These are phyloP conservation scores for Plagiodera versicolora DNA, from an alignment of 2,888 invertebrate species.

Conservation along the genomic window DNA sequence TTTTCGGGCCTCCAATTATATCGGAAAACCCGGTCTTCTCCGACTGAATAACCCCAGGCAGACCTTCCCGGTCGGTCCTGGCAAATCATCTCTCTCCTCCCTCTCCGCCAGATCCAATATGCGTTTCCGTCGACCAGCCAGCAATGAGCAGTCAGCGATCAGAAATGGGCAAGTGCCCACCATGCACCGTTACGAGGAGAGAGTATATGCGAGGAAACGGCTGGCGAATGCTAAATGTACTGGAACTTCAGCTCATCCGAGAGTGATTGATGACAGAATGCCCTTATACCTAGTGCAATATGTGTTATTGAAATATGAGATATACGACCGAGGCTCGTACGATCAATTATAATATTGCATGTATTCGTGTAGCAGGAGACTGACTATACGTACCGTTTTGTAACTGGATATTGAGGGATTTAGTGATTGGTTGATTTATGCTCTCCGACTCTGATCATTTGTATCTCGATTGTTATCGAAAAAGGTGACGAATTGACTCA, in stretches of 20 bases:
- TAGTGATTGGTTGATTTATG: neutral
- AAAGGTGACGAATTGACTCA: too few species aligned
- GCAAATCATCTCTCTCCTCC: neutral
- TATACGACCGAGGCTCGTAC: slow-evolving; percentile 45
- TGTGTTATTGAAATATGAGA: slow-evolving; percentile 55
- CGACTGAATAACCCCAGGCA: neutral
- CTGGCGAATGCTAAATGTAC: slow-evolving; percentile 55
- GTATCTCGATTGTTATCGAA: too few species aligned
- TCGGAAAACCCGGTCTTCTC: neutral
- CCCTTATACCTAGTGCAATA: slow-evolving; percentile 54
- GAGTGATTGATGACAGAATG: slow-evolving; percentile 56
- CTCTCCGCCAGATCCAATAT: slow-evolving; percentile 7
- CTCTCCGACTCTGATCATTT: neutral
- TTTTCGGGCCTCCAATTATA: neutral
- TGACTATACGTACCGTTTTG: neutral
- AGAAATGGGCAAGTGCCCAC: slow-evolving; percentile 44
- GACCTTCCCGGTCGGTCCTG: neutral
- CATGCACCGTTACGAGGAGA: slow-evolving; percentile 33
- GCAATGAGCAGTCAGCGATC: slow-evolving; percentile 36
- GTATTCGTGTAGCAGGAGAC: slow-evolving; percentile 7
- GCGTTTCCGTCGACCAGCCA: slow-evolving; percentile 8
- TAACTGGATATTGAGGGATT: neutral
- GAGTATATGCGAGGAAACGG: slow-evolving; percentile 45
- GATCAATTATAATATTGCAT: slow-evolving; percentile 47
- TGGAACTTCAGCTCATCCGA: slow-evolving; percentile 55